These are phyloP conservation scores for Mobula birostris DNA, from an alignment of 2,113 vertebrate genomes.

Conservation along the genomic window DNA sequence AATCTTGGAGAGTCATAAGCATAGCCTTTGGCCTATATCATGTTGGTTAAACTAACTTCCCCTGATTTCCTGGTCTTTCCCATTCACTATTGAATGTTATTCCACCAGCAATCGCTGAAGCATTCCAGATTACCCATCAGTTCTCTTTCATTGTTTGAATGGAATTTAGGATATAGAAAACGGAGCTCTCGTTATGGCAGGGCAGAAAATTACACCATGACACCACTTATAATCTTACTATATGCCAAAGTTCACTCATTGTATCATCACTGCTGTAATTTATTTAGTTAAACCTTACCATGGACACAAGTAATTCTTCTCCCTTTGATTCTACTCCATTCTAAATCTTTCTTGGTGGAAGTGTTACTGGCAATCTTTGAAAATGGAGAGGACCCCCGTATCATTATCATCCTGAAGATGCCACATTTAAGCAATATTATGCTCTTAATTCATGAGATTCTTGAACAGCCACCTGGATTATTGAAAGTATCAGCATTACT, in stretches of 20 bases:
- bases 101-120: not conserved
- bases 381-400: no score
- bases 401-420: no score
- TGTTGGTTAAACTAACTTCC: not conserved
- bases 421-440: no score
- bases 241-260: not conserved
- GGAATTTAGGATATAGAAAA: not conserved
- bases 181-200: not conserved
- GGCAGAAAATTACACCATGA: not conserved
- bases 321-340: no score
- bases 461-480: no score
- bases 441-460: no score
- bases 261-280: not conserved
- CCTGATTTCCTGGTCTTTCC: not conserved
- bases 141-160: not conserved
- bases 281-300: not conserved
- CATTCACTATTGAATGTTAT: not conserved
- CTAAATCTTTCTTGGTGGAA: no score
- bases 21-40: not conserved
- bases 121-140: not conserved
- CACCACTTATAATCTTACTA: not conserved
- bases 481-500: no score
- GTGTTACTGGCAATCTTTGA: no score
- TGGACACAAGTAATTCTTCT: no score
- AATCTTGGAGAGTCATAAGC: no score